Evolutionary conservation across 2,113 vertebrate genomes (phyloP).

Genomic region (Neodontobutis hainanensis): DNA sequence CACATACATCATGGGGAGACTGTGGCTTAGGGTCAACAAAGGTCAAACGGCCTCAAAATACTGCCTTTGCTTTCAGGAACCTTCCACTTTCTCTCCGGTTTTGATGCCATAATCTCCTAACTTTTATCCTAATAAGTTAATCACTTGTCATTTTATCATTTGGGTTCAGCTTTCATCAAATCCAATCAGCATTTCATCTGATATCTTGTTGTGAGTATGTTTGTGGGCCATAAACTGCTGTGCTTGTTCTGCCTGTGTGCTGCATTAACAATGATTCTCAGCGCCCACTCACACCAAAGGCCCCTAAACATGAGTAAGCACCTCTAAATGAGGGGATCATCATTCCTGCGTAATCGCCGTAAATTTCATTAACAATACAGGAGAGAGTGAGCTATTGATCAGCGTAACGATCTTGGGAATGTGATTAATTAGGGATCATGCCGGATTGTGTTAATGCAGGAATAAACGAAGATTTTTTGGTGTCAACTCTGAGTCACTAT

Average conservation of each 20-base stretch:
- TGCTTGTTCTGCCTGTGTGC: not conserved
- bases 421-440: slow-evolving; percentile 64
- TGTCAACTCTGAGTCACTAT: slow-evolving; percentile 59
- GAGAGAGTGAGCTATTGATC: slow-evolving; percentile 49
- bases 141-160: not conserved
- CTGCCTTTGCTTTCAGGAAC: not conserved
- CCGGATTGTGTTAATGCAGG: slow-evolving; percentile 30
- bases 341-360: slow-evolving; percentile 30
- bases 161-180: slow-evolving; percentile 7
- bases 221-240: slow-evolving; percentile 34
- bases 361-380: slow-evolving; percentile 37
- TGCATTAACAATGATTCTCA: not conserved
- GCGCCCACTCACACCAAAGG: not conserved
- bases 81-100: not conserved
- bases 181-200: slow-evolving; percentile 42
- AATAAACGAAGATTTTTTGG: slow-evolving; percentile 43
- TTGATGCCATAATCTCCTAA: not conserved
- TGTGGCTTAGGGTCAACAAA: not conserved
- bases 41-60: not conserved
- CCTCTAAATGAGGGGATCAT: slow-evolving; percentile 63
- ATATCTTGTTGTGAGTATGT: slow-evolving; percentile 32
- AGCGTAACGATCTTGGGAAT: slow-evolving; percentile 49
- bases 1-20: not conserved
- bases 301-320: slow-evolving; percentile 56
- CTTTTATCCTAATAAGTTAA: not conserved